A percentile compares a stretch with the other conserved stretches of the same genome.
phyloP scores from a whole-genome alignment of 2,888 invertebrate species.

The Diplazon laetatorius region DNA sequence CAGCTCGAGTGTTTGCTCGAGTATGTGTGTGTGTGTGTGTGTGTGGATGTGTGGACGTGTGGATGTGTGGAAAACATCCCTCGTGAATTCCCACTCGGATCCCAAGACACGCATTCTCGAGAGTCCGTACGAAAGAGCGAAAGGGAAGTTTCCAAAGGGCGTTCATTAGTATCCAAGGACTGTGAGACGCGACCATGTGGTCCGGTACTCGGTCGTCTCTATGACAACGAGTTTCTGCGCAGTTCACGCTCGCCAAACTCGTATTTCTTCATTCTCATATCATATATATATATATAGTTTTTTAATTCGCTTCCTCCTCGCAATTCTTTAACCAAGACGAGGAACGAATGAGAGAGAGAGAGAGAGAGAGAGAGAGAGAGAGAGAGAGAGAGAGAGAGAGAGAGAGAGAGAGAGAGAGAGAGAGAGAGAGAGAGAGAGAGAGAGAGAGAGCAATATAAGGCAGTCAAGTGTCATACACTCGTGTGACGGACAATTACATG shows the following conservation, averaged over 20 bases:
- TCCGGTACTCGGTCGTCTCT: background rate
- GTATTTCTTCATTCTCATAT: background rate
- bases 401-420: too few relatives aligned
- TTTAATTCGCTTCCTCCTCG: background rate
- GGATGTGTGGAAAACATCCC: constrained; percentile 43
- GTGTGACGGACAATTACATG: constrained; percentile 17
- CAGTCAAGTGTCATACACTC: constrained; percentile 2
- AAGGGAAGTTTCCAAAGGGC: constrained; percentile 68
- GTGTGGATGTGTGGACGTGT: constrained; percentile 30
- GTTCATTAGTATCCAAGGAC: constrained; percentile 72
- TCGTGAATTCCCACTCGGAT: constrained; percentile 60
- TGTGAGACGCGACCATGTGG: constrained; percentile 39
- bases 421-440: too few relatives aligned
- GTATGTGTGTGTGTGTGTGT: background rate
- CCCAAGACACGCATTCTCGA: constrained; percentile 64
- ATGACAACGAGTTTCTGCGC: constrained; percentile 33
- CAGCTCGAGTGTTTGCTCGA: constrained; percentile 32
- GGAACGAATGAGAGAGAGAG: constrained; percentile 3
- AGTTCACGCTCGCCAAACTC: constrained; percentile 4
- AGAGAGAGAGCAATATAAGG: background rate
- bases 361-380: too few relatives aligned
- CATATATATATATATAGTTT: too few relatives aligned
- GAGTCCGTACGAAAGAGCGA: constrained; percentile 39
- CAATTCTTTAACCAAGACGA: constrained; percentile 23
- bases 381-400: too few relatives aligned